These are phyloP conservation scores for Gila robusta DNA, from an alignment of 2,797 vertebrate genomes.

Conservation along the genomic window DNA sequence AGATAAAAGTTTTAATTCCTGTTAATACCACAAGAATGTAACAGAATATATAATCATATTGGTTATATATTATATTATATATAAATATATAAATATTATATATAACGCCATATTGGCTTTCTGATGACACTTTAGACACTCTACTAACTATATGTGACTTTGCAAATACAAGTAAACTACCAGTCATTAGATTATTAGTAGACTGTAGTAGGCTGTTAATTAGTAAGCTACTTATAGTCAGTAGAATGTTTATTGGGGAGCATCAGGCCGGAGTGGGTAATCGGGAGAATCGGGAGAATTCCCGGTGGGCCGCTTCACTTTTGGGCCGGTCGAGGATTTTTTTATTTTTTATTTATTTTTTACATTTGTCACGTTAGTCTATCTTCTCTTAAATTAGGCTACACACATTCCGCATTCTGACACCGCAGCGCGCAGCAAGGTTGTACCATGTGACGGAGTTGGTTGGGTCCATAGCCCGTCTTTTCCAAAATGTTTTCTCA, in stretches of 20 bases:
- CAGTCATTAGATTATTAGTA: neutral
- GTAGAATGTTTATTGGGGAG: neutral
- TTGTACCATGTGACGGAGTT: too few relatives aligned
- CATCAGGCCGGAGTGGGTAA: neutral
- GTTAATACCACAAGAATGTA: neutral
- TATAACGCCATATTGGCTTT: neutral
- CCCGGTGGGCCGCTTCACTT: too few relatives aligned
- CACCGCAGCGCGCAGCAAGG: too few relatives aligned
- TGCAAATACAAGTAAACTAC: neutral
- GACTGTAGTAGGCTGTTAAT: neutral
- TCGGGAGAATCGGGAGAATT: too few relatives aligned
- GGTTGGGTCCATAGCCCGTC: too few relatives aligned
- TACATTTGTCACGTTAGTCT: too few relatives aligned
- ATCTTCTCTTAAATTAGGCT: too few relatives aligned
- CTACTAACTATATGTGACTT: neutral
- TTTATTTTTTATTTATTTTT: too few relatives aligned
- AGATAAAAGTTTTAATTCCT: neutral
- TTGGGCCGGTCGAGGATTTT: too few relatives aligned
- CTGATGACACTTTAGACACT: neutral
- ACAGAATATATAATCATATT: neutral
- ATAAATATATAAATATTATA: too few relatives aligned
- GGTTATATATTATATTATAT: neutral
- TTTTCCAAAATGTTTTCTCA: too few relatives aligned
- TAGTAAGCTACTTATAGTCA: neutral
- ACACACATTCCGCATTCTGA: too few relatives aligned